Base-by-base conservation (phyloP, 2,888 invertebrate genomes). In the Neelides folsomi region DNA sequence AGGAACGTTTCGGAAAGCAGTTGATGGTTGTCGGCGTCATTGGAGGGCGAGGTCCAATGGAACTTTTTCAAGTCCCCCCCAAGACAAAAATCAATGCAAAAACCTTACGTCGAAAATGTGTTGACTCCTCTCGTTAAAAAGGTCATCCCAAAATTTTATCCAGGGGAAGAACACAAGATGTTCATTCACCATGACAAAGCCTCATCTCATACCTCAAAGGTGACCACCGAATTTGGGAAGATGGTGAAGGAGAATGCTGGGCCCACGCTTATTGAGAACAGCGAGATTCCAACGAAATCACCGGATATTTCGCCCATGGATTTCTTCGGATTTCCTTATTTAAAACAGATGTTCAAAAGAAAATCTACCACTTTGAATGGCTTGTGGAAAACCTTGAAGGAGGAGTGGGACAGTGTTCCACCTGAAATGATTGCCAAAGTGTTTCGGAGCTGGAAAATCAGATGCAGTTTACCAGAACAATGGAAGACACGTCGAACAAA, bases 241-340 rank as follows among this genome's bases (percentile, higher is more conserved):
- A 19, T 43, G 8, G 12, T 43, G 10, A 36, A 37, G n/a, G 20
- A n/a, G 20, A 41, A 34, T 12, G 3, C 6, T 12, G 49, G 40
- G 18, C 43, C 41, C 9, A 41, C 18, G 6, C n/a, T 42, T 13
- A 40, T 47, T 16, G 15, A 27, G 2, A 42, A 42, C 15, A n/a
- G 15, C 8, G 42, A 41, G 15, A 52, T 52, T 20, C 49, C 52
- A 13, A 37, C 41, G 1, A 52, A 52, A 42, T 37, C 37, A 3
- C 52, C 49, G 13, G 41, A 52, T 42, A 43, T 43, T 9, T 41
- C 41, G 9, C 49, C 52, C 6, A 10, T 49, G 18, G 52, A 52
- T 48, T 49, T 49, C 15, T 52, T 19, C 13, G 38, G n/a, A 2
- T 49, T 52, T 41, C 41, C 49, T 4, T 42, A 46, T 19, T 19